phyloP scores from a whole-genome alignment of 1,140 invertebrate species.

The Cylas formicarius region DNA sequence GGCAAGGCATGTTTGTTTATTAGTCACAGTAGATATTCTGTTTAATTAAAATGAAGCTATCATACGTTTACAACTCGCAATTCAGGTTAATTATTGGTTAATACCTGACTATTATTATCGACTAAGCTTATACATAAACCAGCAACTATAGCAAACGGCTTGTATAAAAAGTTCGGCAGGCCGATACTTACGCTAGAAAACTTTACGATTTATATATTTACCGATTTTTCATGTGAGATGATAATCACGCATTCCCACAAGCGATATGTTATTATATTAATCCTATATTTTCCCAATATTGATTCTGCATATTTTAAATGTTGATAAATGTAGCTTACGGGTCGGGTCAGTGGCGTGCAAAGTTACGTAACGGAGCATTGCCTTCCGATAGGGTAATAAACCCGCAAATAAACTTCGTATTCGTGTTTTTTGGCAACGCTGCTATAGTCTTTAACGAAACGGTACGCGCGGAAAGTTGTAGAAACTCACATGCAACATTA shows the following conservation, averaged over 20 bases:
- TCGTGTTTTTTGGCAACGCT: too few species aligned
- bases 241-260: constrained; percentile 4
- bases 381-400: too few species aligned
- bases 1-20: too few species aligned
- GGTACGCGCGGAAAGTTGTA: too few species aligned
- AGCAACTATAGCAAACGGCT: constrained; percentile 3
- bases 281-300: constrained; percentile 7
- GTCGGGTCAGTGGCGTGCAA: not conserved
- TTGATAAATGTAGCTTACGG: constrained; percentile 6
- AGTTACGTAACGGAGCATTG: too few species aligned
- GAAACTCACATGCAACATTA: too few species aligned
- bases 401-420: too few species aligned
- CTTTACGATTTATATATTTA: constrained; percentile 13
- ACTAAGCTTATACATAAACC: constrained; percentile 8
- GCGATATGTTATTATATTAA: constrained; percentile 11
- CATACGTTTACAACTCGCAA: too few species aligned
- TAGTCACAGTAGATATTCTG: too few species aligned
- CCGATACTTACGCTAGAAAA: constrained; percentile 13
- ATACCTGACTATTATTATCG: not conserved
- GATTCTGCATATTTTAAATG: constrained; percentile 9
- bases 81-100: too few species aligned
- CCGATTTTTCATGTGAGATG: constrained; percentile 15
- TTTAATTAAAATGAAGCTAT: too few species aligned
- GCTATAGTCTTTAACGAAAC: too few species aligned
- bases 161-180: constrained; percentile 1